phyloP scores from a whole-genome alignment of 2,797 vertebrate species.

The Gadopsis bispinosus region DNA sequence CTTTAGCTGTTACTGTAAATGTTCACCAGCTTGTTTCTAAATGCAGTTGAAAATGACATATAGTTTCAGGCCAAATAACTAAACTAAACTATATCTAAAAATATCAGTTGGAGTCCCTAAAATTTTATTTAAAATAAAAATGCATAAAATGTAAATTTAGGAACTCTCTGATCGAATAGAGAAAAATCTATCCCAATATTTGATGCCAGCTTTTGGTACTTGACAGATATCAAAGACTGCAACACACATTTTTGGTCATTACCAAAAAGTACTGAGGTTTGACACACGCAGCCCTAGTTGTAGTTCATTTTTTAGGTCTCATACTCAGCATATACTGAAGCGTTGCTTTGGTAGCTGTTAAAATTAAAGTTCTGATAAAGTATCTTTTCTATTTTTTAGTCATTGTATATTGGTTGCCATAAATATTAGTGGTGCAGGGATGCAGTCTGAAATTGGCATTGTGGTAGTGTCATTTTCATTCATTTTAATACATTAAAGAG shows the following conservation, averaged over 20 bases:
- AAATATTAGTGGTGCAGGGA: not conserved
- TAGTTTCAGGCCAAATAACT: no score
- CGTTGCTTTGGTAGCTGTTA: no score
- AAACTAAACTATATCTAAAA: no score
- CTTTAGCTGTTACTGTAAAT: not conserved
- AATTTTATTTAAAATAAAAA: no score
- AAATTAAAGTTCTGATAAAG: not conserved
- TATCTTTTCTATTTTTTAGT: not conserved
- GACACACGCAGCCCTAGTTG: not conserved
- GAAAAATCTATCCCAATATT: not conserved
- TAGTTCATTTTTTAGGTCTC: not conserved
- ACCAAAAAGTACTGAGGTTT: not conserved
- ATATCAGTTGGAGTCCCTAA: no score
- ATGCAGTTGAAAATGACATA: not conserved
- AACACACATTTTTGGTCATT: not conserved
- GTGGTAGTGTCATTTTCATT: not conserved
- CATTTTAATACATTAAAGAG: not conserved
- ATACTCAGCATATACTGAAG: not conserved
- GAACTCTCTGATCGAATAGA: not conserved
- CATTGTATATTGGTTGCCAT: not conserved
- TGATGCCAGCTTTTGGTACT: not conserved
- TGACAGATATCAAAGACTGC: not conserved
- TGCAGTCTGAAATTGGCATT: not conserved
- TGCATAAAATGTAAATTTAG: not conserved
- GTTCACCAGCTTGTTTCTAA: not conserved